phyloP scores from a whole-genome alignment of 2,797 vertebrate species.

The Lepilemur ruficaudatus region DNA sequence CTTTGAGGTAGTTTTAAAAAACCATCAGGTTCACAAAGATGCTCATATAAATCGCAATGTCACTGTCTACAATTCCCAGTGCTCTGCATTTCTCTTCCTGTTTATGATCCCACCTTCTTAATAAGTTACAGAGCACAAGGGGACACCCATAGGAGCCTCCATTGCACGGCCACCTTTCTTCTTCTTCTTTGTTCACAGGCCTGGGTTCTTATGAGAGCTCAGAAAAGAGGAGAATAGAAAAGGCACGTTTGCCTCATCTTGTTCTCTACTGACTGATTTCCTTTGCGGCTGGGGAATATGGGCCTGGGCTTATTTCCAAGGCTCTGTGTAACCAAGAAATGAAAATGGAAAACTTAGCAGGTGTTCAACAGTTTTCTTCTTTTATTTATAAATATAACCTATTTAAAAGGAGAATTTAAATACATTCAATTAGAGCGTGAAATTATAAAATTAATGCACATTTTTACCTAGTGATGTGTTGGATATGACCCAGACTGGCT shows the following conservation, averaged over 20 bases:
- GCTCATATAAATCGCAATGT: neutral
- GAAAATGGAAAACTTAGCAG: neutral
- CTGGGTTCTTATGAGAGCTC: neutral
- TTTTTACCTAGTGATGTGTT: neutral
- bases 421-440: neutral
- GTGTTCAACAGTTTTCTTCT: neutral
- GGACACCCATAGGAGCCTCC: neutral
- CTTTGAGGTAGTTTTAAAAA: constrained; percentile 36
- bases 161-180: neutral
- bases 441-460: neutral
- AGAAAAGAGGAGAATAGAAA: constrained; percentile 10
- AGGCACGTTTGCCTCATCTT: neutral
- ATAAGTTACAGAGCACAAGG: neutral
- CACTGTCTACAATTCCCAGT: neutral
- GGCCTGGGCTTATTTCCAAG: constrained; percentile 25
- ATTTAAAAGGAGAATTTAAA: neutral
- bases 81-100: neutral
- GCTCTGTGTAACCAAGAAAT: neutral
- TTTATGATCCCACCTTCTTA: neutral
- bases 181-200: neutral
- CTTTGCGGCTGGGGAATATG: neutral
- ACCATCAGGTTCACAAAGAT: neutral
- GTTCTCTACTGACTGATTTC: neutral
- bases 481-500: neutral
- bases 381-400: neutral